Percentiles rank a stretch among this genome's conserved stretches.
These are phyloP conservation scores for Hyppa rectilinea DNA, from an alignment of 2,888 invertebrate genomes.

Conservation along the genomic window DNA sequence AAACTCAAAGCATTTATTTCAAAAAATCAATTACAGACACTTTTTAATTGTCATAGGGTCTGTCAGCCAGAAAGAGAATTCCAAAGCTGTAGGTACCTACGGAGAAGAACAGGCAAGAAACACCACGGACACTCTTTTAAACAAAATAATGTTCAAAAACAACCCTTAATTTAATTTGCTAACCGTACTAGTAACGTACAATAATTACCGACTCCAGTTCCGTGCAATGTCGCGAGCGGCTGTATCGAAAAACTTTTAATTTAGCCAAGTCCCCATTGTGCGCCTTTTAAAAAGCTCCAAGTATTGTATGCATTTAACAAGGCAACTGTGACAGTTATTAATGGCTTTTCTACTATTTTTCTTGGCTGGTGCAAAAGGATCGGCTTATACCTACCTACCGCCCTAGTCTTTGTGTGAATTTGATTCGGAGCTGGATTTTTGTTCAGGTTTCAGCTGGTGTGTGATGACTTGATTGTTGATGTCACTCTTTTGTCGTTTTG, in stretches of 20 bases:
- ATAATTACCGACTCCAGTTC: conserved; percentile 89
- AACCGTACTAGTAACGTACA: conserved; percentile 76
- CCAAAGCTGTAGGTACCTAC: too few relatives aligned
- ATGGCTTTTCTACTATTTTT: conserved; percentile 90
- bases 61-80: too few relatives aligned
- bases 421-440: conserved; percentile 58
- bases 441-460: conserved; percentile 49
- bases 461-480: conserved; percentile 16
- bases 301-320: conserved; percentile 91
- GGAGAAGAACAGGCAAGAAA: too few relatives aligned
- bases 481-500: background rate
- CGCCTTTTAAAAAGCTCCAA: conserved; percentile 90
- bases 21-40: too few relatives aligned
- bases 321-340: conserved; percentile 89
- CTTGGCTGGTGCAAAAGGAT: conserved; percentile 86
- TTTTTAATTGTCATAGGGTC: too few relatives aligned
- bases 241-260: conserved; percentile 91
- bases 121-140: background rate
- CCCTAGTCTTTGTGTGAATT: conserved; percentile 84
- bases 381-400: conserved; percentile 80
- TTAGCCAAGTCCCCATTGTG: conserved; percentile 90
- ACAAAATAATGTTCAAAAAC: background rate
- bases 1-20: too few relatives aligned
- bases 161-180: conserved; percentile 51
- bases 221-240: conserved; percentile 88